Evolutionary conservation across 2,113 vertebrate species (phyloP), one percentile per base, ranked within the genome.

Genomic region (Spermophilus dauricus): DNA sequence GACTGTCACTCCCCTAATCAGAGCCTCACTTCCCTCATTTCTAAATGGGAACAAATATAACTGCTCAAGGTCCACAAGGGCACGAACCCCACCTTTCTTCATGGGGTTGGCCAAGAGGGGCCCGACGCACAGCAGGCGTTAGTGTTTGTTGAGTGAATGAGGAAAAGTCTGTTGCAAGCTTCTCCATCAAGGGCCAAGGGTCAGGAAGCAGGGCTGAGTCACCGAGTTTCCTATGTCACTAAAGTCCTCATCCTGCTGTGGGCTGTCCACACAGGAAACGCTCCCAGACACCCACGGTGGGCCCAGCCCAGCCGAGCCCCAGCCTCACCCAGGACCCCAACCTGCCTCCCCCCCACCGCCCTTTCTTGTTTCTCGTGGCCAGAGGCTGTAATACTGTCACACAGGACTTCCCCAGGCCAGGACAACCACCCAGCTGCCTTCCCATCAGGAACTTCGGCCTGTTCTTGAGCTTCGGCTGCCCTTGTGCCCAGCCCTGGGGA

Each of bases 291-390:
- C 37, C 61, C 32, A 5, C 39, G 5, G 0, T 1, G 51, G 69
- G 30, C 11, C 77, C 1, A 12, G 51, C 73, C 48, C 48, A 6
- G 9, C 16, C 28, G 4, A 39, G 17, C 16, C 86, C 58, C 81
- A 4, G 56, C 0, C 11, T 9, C 67, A 14, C 3, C 63, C 34
- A 14, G 2, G 28, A 70, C 26, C 32, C 39, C 39, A 53, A 1
- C n/a, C 6, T 0, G 0, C 34, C 51, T n/a, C 48, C 39, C 67
- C 32, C 4, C 2, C 0, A 0, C 53, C 26, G 30, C 0, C 86
- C 18, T 48, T 56, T 83, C 82, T 51, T 45, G 26, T 63, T 56
- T 84, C 72, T 7, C 88, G 22, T 37, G 30, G 22, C 42, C 63
- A 18, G 53, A 63, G 32, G 18, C 45, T 51, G 1, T 7, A 5